Conservation (phyloP, 2,888 invertebrate genomes). For the Emmelina monodactyla region DNA sequence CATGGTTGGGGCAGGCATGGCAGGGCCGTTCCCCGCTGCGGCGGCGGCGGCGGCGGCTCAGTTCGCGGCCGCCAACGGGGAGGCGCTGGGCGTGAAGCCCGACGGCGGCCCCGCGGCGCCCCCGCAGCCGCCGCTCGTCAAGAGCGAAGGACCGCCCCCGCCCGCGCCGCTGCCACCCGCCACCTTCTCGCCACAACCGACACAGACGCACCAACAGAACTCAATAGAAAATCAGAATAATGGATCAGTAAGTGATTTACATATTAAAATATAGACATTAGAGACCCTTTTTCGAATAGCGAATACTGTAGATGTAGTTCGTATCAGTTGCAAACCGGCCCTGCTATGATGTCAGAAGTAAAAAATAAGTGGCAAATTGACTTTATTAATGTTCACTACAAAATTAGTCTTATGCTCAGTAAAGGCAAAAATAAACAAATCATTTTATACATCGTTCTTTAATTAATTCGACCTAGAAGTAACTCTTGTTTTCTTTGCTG, state of each 20-base stretch:
- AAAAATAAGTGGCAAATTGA: no score
- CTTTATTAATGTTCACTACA: no score
- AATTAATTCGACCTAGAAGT: no score
- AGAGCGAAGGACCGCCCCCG: constrained; percentile 60
- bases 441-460: no score
- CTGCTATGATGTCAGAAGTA: no score
- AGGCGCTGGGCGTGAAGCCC: constrained; percentile 59
- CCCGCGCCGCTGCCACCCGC: constrained; percentile 48
- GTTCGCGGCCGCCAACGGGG: constrained; percentile 64
- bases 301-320: no score
- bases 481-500: no score
- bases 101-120: constrained; percentile 46
- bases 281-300: no score
- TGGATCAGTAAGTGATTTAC: constrained; percentile 41
- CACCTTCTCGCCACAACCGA: constrained; percentile 56
- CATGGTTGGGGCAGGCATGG: constrained; percentile 93
- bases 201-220: constrained; percentile 47
- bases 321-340: no score
- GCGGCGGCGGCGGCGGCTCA: constrained; percentile 70
- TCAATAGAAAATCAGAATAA: constrained; percentile 69
- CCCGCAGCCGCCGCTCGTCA: constrained; percentile 54
- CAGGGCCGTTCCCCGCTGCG: constrained; percentile 74
- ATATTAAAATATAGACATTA: no score
- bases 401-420: no score
- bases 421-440: no score